Conservation (phyloP, 2,888 invertebrate species). For the Scaptomyza tumidula region DNA sequence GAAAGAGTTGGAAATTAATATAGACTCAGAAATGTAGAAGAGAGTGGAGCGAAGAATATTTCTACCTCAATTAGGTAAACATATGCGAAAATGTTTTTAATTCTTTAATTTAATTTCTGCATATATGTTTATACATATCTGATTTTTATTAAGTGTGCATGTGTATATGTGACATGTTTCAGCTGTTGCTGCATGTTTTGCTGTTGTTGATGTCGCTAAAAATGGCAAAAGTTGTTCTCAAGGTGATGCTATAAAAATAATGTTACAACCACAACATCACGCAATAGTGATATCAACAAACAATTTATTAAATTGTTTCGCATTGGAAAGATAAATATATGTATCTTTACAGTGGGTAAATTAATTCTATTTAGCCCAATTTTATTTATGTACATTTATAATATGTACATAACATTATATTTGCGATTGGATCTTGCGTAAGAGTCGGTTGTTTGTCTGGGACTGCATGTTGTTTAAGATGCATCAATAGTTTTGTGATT, state of each 20-base stretch:
- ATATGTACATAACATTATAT: too few relatives aligned
- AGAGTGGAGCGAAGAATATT: slow-evolving; percentile 3
- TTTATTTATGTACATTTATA: too few relatives aligned
- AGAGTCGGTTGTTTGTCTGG: slow-evolving; percentile 37
- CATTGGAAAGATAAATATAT: slow-evolving; percentile 13
- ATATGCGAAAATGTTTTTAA: slow-evolving; percentile 24
- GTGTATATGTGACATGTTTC: slow-evolving; percentile 34
- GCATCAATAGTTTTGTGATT: slow-evolving; percentile 19
- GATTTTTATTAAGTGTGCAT: slow-evolving; percentile 15
- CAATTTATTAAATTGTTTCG: slow-evolving; percentile 24
- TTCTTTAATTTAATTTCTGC: too few relatives aligned
- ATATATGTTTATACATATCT: slow-evolving; percentile 2
- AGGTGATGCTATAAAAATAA: slow-evolving; percentile 59
- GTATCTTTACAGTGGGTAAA: not conserved
- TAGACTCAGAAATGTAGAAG: not conserved
- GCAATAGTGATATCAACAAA: slow-evolving; percentile 23
- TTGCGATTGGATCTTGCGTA: slow-evolving; percentile 49
- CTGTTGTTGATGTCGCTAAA: slow-evolving; percentile 30
- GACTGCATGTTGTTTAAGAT: slow-evolving; percentile 34
- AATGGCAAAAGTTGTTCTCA: slow-evolving; percentile 48
- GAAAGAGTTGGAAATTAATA: slow-evolving; percentile 33
- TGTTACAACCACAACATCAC: slow-evolving; percentile 23
- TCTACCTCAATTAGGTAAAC: slow-evolving; percentile 31
- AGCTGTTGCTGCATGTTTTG: slow-evolving; percentile 46
- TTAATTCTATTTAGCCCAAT: not conserved